phyloP scores from a whole-genome alignment of 2,888 invertebrate species.

The Drosophila demipolita region DNA sequence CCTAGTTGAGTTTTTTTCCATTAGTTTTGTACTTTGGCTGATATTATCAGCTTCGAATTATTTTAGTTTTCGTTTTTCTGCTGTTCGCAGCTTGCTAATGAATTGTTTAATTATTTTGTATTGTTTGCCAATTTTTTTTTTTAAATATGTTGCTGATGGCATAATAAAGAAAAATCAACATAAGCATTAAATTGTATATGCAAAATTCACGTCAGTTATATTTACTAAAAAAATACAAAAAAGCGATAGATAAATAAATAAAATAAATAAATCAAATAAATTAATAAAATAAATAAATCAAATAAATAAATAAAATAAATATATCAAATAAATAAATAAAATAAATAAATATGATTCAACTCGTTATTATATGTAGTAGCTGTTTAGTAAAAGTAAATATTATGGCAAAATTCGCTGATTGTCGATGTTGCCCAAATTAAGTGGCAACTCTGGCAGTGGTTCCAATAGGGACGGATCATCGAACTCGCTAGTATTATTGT shows the following conservation, averaged over 20 bases:
- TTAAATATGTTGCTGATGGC: slow-evolving; percentile 9
- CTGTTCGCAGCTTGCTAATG: slow-evolving; percentile 21
- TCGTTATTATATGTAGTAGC: background rate
- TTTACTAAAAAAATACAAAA: background rate
- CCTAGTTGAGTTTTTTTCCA: background rate
- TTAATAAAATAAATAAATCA: background rate
- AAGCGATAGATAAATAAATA: background rate
- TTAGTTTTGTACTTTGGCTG: background rate
- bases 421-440: slow-evolving; percentile 59
- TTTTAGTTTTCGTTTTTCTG: background rate
- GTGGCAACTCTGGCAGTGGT: slow-evolving; percentile 57
- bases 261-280: background rate
- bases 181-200: background rate
- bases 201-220: background rate
- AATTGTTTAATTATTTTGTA: background rate
- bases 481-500: background rate
- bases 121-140: background rate
- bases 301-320: background rate
- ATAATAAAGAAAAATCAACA: background rate
- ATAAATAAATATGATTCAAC: background rate
- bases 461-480: slow-evolving; percentile 43
- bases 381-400: background rate
- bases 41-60: background rate
- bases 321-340: background rate
- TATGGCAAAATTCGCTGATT: slow-evolving; percentile 54